Conservation (phyloP, 37 sponge, comb jelly and placozoan species). For the Amphimedon queenslandica region DNA sequence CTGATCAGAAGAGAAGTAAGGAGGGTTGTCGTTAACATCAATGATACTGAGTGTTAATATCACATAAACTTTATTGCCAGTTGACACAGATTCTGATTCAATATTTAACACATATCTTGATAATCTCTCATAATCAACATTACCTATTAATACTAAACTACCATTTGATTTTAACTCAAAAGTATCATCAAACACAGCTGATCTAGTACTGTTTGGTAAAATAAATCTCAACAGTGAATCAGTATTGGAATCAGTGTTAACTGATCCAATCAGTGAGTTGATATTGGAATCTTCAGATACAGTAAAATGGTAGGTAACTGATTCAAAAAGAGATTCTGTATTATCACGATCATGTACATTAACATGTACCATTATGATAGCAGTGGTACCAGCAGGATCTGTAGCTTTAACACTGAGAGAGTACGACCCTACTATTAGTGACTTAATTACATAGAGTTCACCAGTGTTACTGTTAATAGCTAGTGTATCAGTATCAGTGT, state of each 20-base stretch:
- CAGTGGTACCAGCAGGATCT: constrained; percentile 27
- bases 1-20: constrained; percentile 29
- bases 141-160: constrained; percentile 7
- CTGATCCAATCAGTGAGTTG: background rate
- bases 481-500: background rate
- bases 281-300: background rate
- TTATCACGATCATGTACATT: background rate
- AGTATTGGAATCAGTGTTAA: background rate
- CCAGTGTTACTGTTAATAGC: constrained; percentile 45
- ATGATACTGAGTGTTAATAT: constrained; percentile 45
- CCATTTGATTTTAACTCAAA: constrained; percentile 18
- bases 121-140: constrained; percentile 27
- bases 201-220: background rate
- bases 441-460: constrained; percentile 10
- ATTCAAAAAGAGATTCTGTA: constrained; percentile 4
- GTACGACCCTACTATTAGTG: constrained; percentile 1
- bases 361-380: constrained; percentile 13
- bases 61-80: constrained; percentile 6
- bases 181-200: no score
- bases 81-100: background rate
- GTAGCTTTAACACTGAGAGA: constrained; percentile 25
- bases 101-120: constrained; percentile 32
- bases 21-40: constrained; percentile 68
- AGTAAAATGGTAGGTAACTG: constrained; percentile 8
- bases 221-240: background rate